Evolutionary conservation across 2,888 invertebrate species (phyloP), one percentile per base, ranked within the genome.

Genomic region (Dioctria rufipes): DNA sequence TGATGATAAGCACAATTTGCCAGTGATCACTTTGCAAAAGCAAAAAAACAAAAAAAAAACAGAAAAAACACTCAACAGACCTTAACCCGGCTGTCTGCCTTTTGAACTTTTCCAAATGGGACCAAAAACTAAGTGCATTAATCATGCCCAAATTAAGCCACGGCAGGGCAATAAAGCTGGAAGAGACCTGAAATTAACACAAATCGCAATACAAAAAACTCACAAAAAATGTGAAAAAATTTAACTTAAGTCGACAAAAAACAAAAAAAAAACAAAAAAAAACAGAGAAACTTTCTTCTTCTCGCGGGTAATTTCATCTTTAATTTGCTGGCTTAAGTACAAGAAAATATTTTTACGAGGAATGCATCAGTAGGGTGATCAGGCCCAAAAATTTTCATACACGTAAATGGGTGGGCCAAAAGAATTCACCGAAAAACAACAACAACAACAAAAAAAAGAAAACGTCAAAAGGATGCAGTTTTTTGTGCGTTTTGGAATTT

Each of bases 291-390:
- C 42, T 80, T 73, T 73, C 73, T 80, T 80, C 25, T 25, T 25
- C 25, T 25, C 71, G 80, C 71, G 80, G 80, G 40, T 80, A 80
- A 80, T 80, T 80, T 71, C 69, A 73, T 71, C 46, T 80, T 80
- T 80, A 80, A 80, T 80, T 80, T 80, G 73, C 67, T 60, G 25
- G 67, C 80, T 73, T 58, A 73, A 73, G 42, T 60, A 51, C 58
- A 25, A 25, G 42, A 39, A n/a, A 71, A 37, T 54, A n/a, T 42
- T 25, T 25, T 42, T 73, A 39, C 71, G 58, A 58, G 40, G 73
- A 73, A 73, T 73, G 73, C 73, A 73, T 25, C 25, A 25, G 25
- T 25, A 25, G 25, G 25, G 25, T 25, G 25, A 25, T 3, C 60
- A 58, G 25, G 54, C 73, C 25, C 60, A 58, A 42, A 54, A 60